Conservation (phyloP, 1,140 invertebrate genomes). For the Drusus annulatus region DNA sequence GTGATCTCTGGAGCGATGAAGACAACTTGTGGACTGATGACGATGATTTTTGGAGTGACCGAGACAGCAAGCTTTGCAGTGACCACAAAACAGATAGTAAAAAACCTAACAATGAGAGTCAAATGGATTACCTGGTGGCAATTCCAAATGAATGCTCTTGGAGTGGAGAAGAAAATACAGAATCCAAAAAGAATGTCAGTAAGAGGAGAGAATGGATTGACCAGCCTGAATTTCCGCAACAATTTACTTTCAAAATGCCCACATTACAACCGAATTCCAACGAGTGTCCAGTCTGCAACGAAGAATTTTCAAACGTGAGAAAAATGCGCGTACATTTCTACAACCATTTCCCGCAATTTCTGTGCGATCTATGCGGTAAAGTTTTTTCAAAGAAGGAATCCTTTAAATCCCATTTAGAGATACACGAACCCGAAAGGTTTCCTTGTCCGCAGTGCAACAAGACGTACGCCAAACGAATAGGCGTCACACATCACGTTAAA, state of each 20-base stretch:
- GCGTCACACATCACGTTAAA: background rate
- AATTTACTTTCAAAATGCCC: background rate
- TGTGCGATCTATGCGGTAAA: constrained; percentile 76
- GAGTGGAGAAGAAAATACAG: background rate
- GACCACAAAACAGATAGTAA: background rate
- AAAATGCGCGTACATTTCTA: constrained; percentile 69
- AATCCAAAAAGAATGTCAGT: background rate
- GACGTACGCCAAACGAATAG: background rate
- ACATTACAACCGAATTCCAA: background rate
- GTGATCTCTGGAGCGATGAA: no score
- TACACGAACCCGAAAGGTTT: constrained; percentile 62
- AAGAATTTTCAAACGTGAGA: constrained; percentile 79
- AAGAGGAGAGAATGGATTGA: background rate
- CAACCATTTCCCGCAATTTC: constrained; percentile 74
- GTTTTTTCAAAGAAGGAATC: constrained; percentile 73
- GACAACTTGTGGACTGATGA: no score
- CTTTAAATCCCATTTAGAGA: constrained; percentile 68
- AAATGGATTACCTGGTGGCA: background rate
- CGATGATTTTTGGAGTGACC: no score
- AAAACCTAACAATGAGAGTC: background rate
- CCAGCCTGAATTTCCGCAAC: background rate
- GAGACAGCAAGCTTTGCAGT: no score
- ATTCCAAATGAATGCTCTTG: background rate
- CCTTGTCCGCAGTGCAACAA: constrained; percentile 8
- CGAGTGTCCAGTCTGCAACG: constrained; percentile 62